phyloP scores from a whole-genome alignment of 1,140 invertebrate species.

The Notospermus geniculatus region DNA sequence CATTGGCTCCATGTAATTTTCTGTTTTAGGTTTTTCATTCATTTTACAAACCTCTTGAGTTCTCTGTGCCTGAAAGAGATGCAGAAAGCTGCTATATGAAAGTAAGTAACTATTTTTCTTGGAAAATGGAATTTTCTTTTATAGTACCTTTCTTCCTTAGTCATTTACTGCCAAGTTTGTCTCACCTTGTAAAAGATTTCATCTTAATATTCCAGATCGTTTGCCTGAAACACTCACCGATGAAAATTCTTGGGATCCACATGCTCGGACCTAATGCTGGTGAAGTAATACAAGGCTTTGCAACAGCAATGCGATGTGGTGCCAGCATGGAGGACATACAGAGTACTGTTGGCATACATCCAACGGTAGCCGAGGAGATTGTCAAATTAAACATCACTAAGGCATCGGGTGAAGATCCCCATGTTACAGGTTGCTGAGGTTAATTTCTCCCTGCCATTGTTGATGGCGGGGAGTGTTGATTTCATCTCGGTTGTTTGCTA shows the following conservation, averaged over 20 bases:
- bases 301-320: slow-evolving; percentile 62
- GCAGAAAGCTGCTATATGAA: slow-evolving; percentile 63
- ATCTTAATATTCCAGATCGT: slow-evolving; percentile 34
- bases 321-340: slow-evolving; percentile 82
- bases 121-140: too few relatives aligned
- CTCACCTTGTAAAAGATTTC: too few relatives aligned
- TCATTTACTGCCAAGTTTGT: too few relatives aligned
- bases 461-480: too few relatives aligned
- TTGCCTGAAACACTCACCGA: slow-evolving; percentile 23
- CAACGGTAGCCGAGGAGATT: slow-evolving; percentile 82
- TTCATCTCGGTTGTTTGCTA: too few relatives aligned
- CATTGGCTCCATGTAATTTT: background rate
- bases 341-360: slow-evolving; percentile 91
- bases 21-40: slow-evolving; percentile 76
- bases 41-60: slow-evolving; percentile 93
- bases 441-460: slow-evolving; percentile 49
- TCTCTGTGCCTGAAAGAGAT: slow-evolving; percentile 77
- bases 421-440: slow-evolving; percentile 64
- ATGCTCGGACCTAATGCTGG: slow-evolving; percentile 92
- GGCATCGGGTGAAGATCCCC: slow-evolving; percentile 57
- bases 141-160: too few relatives aligned
- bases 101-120: too few relatives aligned
- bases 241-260: slow-evolving; percentile 81
- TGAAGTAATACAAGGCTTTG: slow-evolving; percentile 95
- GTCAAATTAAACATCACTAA: slow-evolving; percentile 63